phyloP scores from a whole-genome alignment of 1,140 invertebrate species.

The Calycopis cecrops region DNA sequence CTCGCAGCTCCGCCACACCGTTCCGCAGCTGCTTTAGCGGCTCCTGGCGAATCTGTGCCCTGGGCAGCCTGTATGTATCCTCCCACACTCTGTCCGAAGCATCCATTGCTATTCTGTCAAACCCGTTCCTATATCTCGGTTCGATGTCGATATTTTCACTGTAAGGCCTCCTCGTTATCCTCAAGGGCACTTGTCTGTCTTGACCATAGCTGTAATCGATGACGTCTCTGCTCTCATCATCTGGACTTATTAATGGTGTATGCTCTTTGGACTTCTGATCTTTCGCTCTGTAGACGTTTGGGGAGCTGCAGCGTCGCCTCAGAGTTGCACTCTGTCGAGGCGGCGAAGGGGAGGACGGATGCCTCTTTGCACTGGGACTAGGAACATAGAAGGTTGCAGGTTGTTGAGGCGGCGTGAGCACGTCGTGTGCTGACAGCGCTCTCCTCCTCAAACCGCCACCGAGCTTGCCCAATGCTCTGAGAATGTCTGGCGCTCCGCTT shows the following conservation, averaged over 20 bases:
- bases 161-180: constrained; percentile 60
- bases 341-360: constrained; percentile 50
- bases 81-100: constrained; percentile 54
- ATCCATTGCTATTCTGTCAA: constrained; percentile 44
- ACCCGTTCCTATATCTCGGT: constrained; percentile 56
- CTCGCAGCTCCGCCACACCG: constrained; percentile 56
- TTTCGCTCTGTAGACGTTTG: constrained; percentile 65
- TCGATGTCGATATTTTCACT: constrained; percentile 68
- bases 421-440: constrained; percentile 80
- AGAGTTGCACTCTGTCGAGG: constrained; percentile 50
- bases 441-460: constrained; percentile 80
- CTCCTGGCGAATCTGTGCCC: constrained; percentile 57
- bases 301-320: constrained; percentile 63
- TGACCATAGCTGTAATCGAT: constrained; percentile 53
- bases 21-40: constrained; percentile 54
- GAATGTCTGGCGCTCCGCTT: constrained; percentile 77
- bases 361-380: constrained; percentile 70
- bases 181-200: constrained; percentile 47
- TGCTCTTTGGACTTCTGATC: constrained; percentile 37
- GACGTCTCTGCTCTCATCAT: constrained; percentile 58
- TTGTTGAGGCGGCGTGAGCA: constrained; percentile 72
- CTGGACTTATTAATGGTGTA: constrained; percentile 45
- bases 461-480: constrained; percentile 80
- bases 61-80: constrained; percentile 56
- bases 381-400: constrained; percentile 82